These are phyloP conservation scores for Fukomys damarensis DNA, from an alignment of 2,113 vertebrate species.

Conservation along the genomic window DNA sequence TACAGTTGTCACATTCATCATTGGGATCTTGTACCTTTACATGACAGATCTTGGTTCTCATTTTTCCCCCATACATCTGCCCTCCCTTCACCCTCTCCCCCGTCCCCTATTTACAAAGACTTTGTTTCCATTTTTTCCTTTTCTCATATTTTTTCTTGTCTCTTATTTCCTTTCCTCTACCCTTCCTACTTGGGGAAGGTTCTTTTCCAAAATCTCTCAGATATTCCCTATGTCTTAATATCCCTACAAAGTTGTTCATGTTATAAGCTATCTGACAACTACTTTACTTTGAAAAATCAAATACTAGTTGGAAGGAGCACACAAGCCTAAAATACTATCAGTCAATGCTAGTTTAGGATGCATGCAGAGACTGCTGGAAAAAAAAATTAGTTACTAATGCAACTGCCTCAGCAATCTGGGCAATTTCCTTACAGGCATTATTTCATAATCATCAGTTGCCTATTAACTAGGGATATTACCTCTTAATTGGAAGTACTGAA, in stretches of 20 bases:
- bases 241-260: neutral
- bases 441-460: neutral
- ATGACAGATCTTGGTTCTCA: too few species aligned
- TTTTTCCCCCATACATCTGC: too few species aligned
- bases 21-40: too few species aligned
- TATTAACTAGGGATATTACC: neutral
- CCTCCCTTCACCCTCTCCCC: too few species aligned
- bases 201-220: neutral
- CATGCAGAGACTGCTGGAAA: neutral
- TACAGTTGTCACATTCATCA: too few species aligned
- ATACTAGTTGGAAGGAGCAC: neutral
- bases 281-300: neutral
- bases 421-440: neutral
- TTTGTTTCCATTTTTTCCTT: too few species aligned
- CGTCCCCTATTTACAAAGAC: too few species aligned
- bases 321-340: neutral
- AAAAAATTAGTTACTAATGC: neutral
- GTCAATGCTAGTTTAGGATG: neutral
- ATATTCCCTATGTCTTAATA: neutral
- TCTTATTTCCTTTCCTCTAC: too few species aligned
- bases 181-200: too few species aligned
- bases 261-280: neutral
- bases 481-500: conserved; percentile 11
- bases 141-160: too few species aligned
- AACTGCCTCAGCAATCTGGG: neutral